A percentile compares a stretch with the other conserved stretches of the same genome.
These are phyloP conservation scores for Isaurus tuberculatus DNA, from an alignment of 92 coral and sea anemone genomes.

Conservation along the genomic window DNA sequence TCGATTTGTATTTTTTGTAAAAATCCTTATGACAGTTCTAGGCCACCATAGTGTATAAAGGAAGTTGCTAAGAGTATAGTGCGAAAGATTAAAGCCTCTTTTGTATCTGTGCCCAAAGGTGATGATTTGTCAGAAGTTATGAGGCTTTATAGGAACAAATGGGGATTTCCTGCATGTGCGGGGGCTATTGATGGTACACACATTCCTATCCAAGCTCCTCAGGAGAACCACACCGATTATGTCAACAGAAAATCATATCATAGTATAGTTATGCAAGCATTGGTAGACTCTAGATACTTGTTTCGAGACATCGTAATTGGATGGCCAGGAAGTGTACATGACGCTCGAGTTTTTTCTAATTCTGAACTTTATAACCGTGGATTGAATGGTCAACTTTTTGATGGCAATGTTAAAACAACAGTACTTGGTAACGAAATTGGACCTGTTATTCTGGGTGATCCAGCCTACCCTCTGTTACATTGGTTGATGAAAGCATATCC, in stretches of 20 bases:
- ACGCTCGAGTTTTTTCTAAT: constrained; percentile 31
- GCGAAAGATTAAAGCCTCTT: background rate
- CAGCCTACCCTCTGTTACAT: constrained; percentile 55
- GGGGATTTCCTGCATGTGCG: constrained; percentile 31
- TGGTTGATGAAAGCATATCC: constrained; percentile 59
- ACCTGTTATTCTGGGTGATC: constrained; percentile 47
- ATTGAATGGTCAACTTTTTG: constrained; percentile 30
- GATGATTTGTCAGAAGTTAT: background rate
- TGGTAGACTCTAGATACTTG: constrained; percentile 48
- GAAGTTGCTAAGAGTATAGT: background rate
- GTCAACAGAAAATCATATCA: constrained; percentile 54
- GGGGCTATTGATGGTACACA: constrained; percentile 26
- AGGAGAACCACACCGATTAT: background rate
- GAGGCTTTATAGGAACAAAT: background rate
- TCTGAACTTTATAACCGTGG: constrained; percentile 39
- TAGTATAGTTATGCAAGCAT: constrained; percentile 52
- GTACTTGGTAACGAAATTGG: constrained; percentile 10
- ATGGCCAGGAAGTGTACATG: constrained; percentile 45
- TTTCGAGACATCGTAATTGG: constrained; percentile 42
- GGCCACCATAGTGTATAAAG: too few species aligned
- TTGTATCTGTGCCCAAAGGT: background rate
- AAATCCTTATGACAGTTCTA: too few species aligned
- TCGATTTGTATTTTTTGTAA: too few species aligned
- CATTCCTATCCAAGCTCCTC: constrained; percentile 24
- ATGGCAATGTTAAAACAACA: constrained; percentile 17